A percentile compares a stretch with the other conserved stretches of the same genome.
phyloP scores from a whole-genome alignment of 2,888 invertebrate species.

The Osmoderma eremita region DNA sequence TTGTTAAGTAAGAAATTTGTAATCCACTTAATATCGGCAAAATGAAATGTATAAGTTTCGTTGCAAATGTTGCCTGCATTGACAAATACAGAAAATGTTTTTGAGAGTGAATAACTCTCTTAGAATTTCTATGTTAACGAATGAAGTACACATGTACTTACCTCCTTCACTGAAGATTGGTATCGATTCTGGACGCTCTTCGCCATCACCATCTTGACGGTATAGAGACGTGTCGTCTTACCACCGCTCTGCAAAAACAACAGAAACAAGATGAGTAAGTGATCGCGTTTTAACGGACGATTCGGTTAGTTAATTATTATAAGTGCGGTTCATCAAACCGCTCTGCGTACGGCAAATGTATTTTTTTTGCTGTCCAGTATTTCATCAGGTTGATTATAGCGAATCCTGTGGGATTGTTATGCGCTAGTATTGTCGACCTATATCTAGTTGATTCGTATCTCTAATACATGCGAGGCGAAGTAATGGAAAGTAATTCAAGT shows the following conservation, averaged over 20 bases:
- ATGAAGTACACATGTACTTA: background rate
- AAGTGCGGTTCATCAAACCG: slow-evolving; percentile 12
- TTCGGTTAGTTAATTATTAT: slow-evolving; percentile 24
- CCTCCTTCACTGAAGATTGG: slow-evolving; percentile 28
- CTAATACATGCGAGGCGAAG: too few relatives aligned
- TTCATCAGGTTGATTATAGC: slow-evolving; percentile 12
- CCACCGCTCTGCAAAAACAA: slow-evolving; percentile 15
- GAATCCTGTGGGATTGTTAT: slow-evolving; percentile 4
- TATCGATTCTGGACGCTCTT: background rate
- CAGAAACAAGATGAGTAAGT: background rate
- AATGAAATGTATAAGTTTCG: too few relatives aligned
- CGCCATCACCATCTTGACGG: slow-evolving; percentile 38
- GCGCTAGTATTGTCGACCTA: too few relatives aligned
- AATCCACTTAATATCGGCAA: too few relatives aligned
- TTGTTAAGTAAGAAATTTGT: too few relatives aligned
- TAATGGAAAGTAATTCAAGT: too few relatives aligned
- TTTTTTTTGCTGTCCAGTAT: background rate
- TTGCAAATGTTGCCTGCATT: too few relatives aligned
- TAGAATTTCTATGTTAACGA: background rate
- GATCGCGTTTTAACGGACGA: slow-evolving; percentile 14
- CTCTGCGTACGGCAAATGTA: background rate
- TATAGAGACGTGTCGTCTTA: background rate
- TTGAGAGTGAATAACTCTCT: too few relatives aligned
- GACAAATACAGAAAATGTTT: too few relatives aligned
- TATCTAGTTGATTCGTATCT: too few relatives aligned